Base-by-base conservation (phyloP, 1,140 invertebrate species). In the Anastatus disparis region DNA sequence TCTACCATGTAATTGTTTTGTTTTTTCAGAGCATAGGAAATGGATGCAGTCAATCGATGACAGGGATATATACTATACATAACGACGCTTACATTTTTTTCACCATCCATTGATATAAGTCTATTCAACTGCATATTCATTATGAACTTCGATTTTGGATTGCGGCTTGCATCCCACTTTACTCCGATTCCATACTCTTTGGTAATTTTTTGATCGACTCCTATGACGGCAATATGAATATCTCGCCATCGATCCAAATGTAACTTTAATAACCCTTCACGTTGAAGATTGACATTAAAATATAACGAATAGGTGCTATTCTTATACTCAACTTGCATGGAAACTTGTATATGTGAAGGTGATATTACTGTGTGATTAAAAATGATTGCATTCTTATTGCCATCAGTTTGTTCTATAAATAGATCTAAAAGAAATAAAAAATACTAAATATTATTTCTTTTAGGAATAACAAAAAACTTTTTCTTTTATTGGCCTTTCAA, bases 121-220 rank as follows among this genome's bases (percentile, higher is more conserved):
- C 81, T 86, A 52, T 84, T 80, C 2, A 90, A 74, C 9, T 88
- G 86, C 0, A 91, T 79, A 50, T 86, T 86, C 0, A 89, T 81
- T 29, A 87, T 86, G 12, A 93, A 79, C 77, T 91, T 91, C 75
- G 93, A 88, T 44, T 89, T 89, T 0, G 93, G 92, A 86, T 95
- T 92, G 10, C 93, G 87, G 82, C 93, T 94, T 0, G 92, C 92
- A 77, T 95, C 93, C 93, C 93, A 95, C 75, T 93, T 93, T 0
- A 95, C 76, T 67, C 92, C 91, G 0, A 92, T 79, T 0, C 89
- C 90, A 3, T 90, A 82, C 59, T 90, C 89, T 76, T 92, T 92
- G 17, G 87, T 87, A 20, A 83, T 77, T 0, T 84, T 78, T 24
- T 88, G 87, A 67, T 89, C 88, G 7, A 89, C 83, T 0, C 89